phyloP scores from a whole-genome alignment of 2,888 invertebrate species.

The Pachliopta kotzebuea region DNA sequence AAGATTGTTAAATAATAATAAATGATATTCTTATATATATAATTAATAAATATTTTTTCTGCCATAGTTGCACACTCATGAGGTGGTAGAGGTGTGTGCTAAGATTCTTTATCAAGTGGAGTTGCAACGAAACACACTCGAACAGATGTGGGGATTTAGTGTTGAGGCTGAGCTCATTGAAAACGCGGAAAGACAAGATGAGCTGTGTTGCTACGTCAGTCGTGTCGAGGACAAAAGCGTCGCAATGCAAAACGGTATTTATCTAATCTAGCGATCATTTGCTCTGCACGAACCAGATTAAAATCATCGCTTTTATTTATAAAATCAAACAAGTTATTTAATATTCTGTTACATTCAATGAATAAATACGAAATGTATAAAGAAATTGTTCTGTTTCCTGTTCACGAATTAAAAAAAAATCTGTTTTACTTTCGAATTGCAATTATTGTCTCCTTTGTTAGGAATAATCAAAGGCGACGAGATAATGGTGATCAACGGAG shows the following conservation, averaged over 20 bases:
- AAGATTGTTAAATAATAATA: neutral
- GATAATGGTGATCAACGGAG: slow-evolving; percentile 99
- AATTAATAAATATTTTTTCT: neutral
- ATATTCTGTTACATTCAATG: neutral
- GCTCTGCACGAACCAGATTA: slow-evolving; percentile 1
- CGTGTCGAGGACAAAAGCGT: slow-evolving; percentile 97
- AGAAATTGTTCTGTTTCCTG: neutral
- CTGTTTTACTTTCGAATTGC: slow-evolving; percentile 29
- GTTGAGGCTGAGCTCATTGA: slow-evolving; percentile 98
- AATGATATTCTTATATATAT: neutral
- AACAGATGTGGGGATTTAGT: slow-evolving; percentile 98
- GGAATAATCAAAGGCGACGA: slow-evolving; percentile 98
- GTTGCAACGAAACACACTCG: slow-evolving; percentile 92
- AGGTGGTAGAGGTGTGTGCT: slow-evolving; percentile 97
- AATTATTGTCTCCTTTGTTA: slow-evolving; percentile 65
- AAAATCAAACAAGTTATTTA: neutral
- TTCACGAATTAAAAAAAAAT: slow-evolving; percentile 26
- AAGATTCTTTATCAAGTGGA: slow-evolving; percentile 98
- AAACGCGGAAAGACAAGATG: slow-evolving; percentile 97
- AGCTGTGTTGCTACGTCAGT: slow-evolving; percentile 97
- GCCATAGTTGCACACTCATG: slow-evolving; percentile 92
- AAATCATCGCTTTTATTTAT: neutral
- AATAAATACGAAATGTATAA: neutral
- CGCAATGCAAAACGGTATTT: slow-evolving; percentile 95
- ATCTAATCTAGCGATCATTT: slow-evolving; percentile 1